Evolutionary conservation across 2,797 vertebrate species (phyloP), one percentile per base, ranked within the genome.

Genomic region (Rhinatrema bivittatum): DNA sequence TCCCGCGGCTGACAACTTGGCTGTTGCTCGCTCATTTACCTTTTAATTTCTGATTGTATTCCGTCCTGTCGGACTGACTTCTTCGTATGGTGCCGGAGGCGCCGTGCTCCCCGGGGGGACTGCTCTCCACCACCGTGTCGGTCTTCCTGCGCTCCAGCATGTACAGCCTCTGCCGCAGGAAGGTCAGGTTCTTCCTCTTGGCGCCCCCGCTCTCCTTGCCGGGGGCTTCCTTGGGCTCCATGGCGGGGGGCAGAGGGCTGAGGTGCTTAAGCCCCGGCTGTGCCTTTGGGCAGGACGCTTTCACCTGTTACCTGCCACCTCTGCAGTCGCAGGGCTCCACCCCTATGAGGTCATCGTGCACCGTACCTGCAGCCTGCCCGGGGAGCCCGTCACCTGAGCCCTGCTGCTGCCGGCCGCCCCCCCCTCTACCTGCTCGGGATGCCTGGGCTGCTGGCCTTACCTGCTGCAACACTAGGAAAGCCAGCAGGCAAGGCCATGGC

Each of bases 11-110:
- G n/a, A n/a, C n/a, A n/a, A n/a, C n/a, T n/a, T n/a, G n/a, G n/a
- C n/a, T n/a, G n/a, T n/a, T n/a, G n/a, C n/a, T n/a, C n/a, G n/a
- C 16, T 12, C 25, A 22, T 14, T 79, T 93, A 99, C 94, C 94
- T 97, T 98, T 91, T 46, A 98, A 69, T 65, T 92, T 97, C 50
- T 86, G 79, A 81, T 72, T 88, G 86, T 99, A 99, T 64, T 98
- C 95, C 8, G 89, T 96, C 78, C 93, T 91, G 78, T 99, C 94
- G 1, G 95, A 99, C 66, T 99, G 91, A 60, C 85, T 96, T 66
- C 95, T 90, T 68, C 94, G 83, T 79, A 98, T 41, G 14, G 77
- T 77, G 37, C 87, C 81, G 46, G 90, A 73, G 72, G 66, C 88
- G 65, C 83, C 49, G 33, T 87, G 85, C 46, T 87, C 85, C 61